Percentiles rank a stretch among this genome's conserved stretches.
phyloP scores from a whole-genome alignment of 2,113 vertebrate species.

The Mionectes macconnelli region DNA sequence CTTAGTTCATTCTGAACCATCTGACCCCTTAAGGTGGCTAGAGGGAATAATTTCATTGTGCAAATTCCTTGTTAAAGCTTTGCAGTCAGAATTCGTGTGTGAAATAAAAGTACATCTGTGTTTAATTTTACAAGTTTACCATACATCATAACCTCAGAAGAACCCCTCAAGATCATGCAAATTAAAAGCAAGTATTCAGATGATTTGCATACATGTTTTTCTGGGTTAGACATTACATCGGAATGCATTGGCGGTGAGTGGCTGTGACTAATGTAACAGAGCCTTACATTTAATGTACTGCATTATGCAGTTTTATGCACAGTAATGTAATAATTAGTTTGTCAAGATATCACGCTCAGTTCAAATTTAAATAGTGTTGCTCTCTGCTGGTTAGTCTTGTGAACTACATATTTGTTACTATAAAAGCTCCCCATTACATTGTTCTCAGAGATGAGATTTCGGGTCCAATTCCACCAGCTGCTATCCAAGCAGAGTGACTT shows the following conservation, averaged over 20 bases:
- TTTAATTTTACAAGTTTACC: slow-evolving; percentile 38
- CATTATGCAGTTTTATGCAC: slow-evolving; percentile 49
- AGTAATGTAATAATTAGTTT: slow-evolving; percentile 61
- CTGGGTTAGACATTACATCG: slow-evolving; percentile 45
- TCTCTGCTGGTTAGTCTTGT: slow-evolving; percentile 55
- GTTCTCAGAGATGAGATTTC: neutral
- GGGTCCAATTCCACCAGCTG: neutral
- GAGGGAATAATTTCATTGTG: slow-evolving; percentile 15
- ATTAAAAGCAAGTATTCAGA: slow-evolving; percentile 59
- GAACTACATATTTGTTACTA: neutral
- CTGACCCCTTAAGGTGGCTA: slow-evolving; percentile 22
- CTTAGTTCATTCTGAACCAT: neutral
- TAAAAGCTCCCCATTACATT: neutral
- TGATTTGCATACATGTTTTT: slow-evolving; percentile 64
- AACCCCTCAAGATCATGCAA: slow-evolving; percentile 54
- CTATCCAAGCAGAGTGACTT: neutral
- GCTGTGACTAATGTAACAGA: slow-evolving; percentile 58
- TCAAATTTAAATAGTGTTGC: slow-evolving; percentile 63
- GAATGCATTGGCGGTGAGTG: slow-evolving; percentile 56
- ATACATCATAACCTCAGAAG: slow-evolving; percentile 54
- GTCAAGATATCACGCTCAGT: neutral
- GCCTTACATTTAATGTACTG: slow-evolving; percentile 47
- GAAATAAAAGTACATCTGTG: slow-evolving; percentile 56
- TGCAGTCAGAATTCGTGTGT: slow-evolving; percentile 29
- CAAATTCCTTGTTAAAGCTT: slow-evolving; percentile 20